Base-by-base conservation (phyloP, 2,797 vertebrate genomes). In the Epinephelus malabaricus region DNA sequence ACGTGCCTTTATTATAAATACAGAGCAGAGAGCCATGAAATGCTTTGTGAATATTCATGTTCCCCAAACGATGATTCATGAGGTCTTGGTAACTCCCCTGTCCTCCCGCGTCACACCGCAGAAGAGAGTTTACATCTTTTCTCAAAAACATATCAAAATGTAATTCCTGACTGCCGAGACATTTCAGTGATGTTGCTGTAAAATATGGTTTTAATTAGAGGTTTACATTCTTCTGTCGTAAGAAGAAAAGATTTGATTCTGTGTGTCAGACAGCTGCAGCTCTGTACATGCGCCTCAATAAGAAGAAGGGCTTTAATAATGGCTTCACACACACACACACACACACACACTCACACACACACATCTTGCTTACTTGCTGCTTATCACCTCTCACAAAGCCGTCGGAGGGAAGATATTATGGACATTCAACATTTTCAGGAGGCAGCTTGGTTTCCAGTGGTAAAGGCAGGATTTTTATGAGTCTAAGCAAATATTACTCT, bases 391-490 rank as follows among this genome's bases (percentile, higher is more conserved):
- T 58, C 3, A 2, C 79, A 82, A 79, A 86, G 80, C 84, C 9
- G 56, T 2, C 15, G 69, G 68, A 76, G 80, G 77, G 75, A 54
- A 79, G 79, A 86, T 84, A 89, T 89, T 83, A 72, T 81, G 82
- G 80, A 86, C 78, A 82, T 87, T 80, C 68, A 84, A 73, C 83
- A 84, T 73, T 79, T 86, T 86, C 69, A 79, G 69, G 63, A 65
- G 70, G 77, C 82, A 73, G 73, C 50, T 81, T 71, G 46, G n/a
- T 78, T 73, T 87, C 67, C 75, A 78, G 88, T 73, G 49, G 66
- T 56, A 84, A 88, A 87, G 81, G 81, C 76, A 69, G 78, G 64
- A 76, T 83, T 90, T 83, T 86, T 82, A 70, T 85, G 3, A 66
- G 66, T 79, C 78, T 84, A 84, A 88, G 90, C 85, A 86, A 82